Conservation (phyloP, 2,888 invertebrate genomes). For the Hybos culiciformis region DNA sequence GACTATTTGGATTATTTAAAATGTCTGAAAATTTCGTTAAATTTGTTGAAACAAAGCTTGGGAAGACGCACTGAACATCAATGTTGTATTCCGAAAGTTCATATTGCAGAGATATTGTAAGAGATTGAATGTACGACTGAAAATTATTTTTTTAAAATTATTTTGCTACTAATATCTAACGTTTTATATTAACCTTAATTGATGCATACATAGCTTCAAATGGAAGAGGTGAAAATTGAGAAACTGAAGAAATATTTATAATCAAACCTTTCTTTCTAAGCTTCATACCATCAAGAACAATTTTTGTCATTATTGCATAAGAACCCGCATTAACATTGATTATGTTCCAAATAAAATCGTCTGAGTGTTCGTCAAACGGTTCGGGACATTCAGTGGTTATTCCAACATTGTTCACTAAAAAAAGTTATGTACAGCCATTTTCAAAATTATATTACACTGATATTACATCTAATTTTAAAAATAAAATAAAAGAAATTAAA, state of each 20-base stretch:
- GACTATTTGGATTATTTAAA: background rate
- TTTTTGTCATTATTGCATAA: slow-evolving; percentile 64
- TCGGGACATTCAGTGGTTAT: slow-evolving; percentile 48
- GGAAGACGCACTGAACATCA: background rate
- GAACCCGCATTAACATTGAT: slow-evolving; percentile 78
- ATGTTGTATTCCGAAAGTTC: background rate
- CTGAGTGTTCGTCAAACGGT: slow-evolving; percentile 54
- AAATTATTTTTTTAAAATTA: background rate
- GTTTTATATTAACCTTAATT: slow-evolving; percentile 51
- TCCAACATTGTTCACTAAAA: slow-evolving; percentile 56
- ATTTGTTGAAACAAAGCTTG: background rate
- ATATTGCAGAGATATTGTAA: background rate
- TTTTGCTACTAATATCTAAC: background rate
- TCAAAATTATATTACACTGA: no score
- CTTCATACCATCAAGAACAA: slow-evolving; percentile 65
- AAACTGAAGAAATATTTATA: slow-evolving; percentile 79
- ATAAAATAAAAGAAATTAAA: no score
- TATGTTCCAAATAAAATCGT: slow-evolving; percentile 58
- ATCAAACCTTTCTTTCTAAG: slow-evolving; percentile 60
- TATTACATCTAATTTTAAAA: no score
- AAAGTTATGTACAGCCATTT: no score
- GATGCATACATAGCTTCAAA: slow-evolving; percentile 79
- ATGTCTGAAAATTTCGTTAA: background rate
- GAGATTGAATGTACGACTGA: background rate
- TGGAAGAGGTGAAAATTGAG: slow-evolving; percentile 70